Evolutionary conservation across 2,797 vertebrate genomes (phyloP).

Genomic region (Scolopax bukidnonensis): DNA sequence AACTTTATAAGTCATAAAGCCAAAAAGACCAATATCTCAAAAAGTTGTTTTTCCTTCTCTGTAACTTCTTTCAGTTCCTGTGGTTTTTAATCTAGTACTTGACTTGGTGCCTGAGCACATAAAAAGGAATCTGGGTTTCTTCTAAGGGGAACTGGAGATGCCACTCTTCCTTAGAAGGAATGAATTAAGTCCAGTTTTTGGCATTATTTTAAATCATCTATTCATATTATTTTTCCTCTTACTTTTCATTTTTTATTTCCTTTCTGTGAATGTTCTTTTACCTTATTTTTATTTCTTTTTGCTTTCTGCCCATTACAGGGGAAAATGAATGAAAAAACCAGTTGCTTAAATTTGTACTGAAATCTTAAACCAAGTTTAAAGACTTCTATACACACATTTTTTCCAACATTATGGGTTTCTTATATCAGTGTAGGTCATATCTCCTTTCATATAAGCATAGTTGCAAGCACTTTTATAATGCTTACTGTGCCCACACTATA

Average conservation of each 20-base stretch:
- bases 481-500: background rate
- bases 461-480: background rate
- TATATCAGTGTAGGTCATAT: background rate
- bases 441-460: background rate
- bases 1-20: background rate
- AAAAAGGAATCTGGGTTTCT: background rate
- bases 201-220: background rate
- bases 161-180: background rate
- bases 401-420: background rate
- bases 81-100: background rate
- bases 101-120: background rate
- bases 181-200: background rate
- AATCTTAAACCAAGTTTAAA: background rate
- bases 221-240: background rate
- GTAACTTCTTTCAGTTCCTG: background rate
- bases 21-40: background rate
- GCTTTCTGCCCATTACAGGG: background rate
- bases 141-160: background rate
- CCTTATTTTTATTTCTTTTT: background rate
- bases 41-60: background rate
- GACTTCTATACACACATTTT: rapidly evolving
- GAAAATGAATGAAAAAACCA: background rate
- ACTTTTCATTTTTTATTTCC: background rate
- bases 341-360: background rate
- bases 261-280: background rate